Evolutionary conservation across 2,888 invertebrate species (phyloP), one percentile per base, ranked within the genome.

Genomic region (Acronicta leporina): DNA sequence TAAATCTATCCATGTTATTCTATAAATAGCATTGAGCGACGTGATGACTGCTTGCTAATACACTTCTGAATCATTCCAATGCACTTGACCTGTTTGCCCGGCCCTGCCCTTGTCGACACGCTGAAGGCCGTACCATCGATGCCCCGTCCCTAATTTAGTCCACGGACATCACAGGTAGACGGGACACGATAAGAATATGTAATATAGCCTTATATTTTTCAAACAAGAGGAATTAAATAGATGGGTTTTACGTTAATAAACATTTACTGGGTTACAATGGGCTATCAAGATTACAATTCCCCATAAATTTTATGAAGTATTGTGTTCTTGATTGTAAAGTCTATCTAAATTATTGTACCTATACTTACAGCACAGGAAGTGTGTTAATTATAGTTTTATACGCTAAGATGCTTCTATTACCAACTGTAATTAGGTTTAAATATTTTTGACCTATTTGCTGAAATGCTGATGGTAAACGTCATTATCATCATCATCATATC

Each of bases 1-100:
- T 9, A 30, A 9, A 35, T 13, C 33, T 11, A 35, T 3, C 38
- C 38, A 38, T n/a, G n/a, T 13, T 35, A n/a, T n/a, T 38, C 38
- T 38, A 38, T 38, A 38, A 38, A 38, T 38, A 38, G 38, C 38
- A 7, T n/a, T n/a, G 38, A 11, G 6, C 38, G 8, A 38, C 38
- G 38, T 38, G 38, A 38, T n/a, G 38, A 38, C 7, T 0, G n/a
- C n/a, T 38, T 38, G 38, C 38, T 38, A n/a, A n/a, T 38, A 38
- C 5, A 35, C 11, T 6, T 44, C 9, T 52, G 30, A 70, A 9
- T 50, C 38, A 60, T 48, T 15, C 45, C 33, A 49, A 61, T 7
- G n/a, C 41, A 69, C 75, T 72, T 76, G 74, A 67, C 76, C 74
- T 30, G 14, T 15, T 60, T 72, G 15, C 30, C 10, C 58, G 55